Evolutionary conservation across 2,888 invertebrate genomes (phyloP).

Genomic region (Colletes collaris): DNA sequence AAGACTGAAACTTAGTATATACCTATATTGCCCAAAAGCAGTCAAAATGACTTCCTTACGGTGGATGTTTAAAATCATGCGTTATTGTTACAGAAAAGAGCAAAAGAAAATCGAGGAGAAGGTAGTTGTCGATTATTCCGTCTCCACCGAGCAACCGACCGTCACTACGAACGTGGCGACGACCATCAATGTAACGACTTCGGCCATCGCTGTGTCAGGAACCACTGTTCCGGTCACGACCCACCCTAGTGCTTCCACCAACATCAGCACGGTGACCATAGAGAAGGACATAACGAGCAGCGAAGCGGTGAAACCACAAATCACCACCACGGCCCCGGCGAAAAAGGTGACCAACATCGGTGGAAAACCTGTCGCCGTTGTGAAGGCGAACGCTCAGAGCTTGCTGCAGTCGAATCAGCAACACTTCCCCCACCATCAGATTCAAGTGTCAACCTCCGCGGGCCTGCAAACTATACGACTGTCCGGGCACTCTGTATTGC

Average conservation of each 20-base stretch:
- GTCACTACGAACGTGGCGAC: conserved; percentile 60
- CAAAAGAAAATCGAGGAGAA: conserved; percentile 74
- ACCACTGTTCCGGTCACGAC: conserved; percentile 56
- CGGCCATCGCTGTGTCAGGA: conserved; percentile 58
- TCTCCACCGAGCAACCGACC: conserved; percentile 62
- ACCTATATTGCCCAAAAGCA: too few species aligned
- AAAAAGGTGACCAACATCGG: conserved; percentile 75
- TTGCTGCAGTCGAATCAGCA: conserved; percentile 81
- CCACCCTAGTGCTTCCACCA: conserved; percentile 75
- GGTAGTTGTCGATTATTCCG: conserved; percentile 63
- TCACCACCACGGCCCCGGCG: conserved; percentile 65
- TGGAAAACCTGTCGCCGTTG: conserved; percentile 79
- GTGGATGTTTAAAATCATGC: not conserved
- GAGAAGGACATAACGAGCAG: conserved; percentile 74
- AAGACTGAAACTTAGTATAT: too few species aligned
- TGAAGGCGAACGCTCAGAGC: conserved; percentile 79
- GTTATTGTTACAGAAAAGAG: conserved; percentile 66
- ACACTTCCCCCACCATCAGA: conserved; percentile 81
- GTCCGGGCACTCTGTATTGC: conserved; percentile 83
- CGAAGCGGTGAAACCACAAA: conserved; percentile 56
- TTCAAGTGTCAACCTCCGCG: conserved; percentile 82
- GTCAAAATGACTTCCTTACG: too few species aligned
- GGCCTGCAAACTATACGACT: conserved; percentile 85
- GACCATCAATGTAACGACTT: conserved; percentile 63
- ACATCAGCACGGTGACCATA: conserved; percentile 82